Evolutionary conservation across 1,140 invertebrate species (phyloP), one percentile per base, ranked within the genome.

Genomic region (Heliothis virescens): DNA sequence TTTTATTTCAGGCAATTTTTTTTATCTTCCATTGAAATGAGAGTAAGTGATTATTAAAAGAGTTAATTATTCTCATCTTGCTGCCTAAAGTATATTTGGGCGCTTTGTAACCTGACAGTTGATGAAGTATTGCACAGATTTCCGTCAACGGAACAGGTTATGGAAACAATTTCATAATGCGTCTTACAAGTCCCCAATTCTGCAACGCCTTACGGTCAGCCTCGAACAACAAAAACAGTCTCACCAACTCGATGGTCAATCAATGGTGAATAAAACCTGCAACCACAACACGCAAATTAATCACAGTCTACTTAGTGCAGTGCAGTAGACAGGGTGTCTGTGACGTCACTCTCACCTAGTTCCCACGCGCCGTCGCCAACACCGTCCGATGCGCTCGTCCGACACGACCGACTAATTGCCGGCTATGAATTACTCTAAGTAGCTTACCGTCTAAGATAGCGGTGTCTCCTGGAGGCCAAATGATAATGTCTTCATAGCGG

Each of bases 401-500:
- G 13, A 48, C 41, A n/a, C 10, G 3, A 63, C 3, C 15, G 12
- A 41, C 29, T 41, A 63, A 63, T 63, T 63, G 29, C 5, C 34
- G 15, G 2, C 29, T 12, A n/a, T 65, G 10, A 16, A 62, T 29
- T 34, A 47, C n/a, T 21, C 10, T 18, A 18, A 57, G 18, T 18
- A 57, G 55, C 18, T 67, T 18, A 67, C 10, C 63, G 41, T 48
- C 41, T 26, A 48, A 2, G 11, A 21, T 67, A 48, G 47, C 62
- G 59, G 59, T 11, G 16, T 41, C 29, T 18, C 41, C n/a, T 48
- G 12, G 18, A 16, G 1, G 41, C 41, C 11, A 2, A 65, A 18
- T 11, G 29, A n/a, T 47, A 65, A 65, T 48, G 62, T 47, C 62
- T 48, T 65, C 62, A 65, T 65, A 65, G 62, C n/a, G 10, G 62